phyloP scores from a whole-genome alignment of 2,797 vertebrate genomes.

The Eulemur coronatus region DNA sequence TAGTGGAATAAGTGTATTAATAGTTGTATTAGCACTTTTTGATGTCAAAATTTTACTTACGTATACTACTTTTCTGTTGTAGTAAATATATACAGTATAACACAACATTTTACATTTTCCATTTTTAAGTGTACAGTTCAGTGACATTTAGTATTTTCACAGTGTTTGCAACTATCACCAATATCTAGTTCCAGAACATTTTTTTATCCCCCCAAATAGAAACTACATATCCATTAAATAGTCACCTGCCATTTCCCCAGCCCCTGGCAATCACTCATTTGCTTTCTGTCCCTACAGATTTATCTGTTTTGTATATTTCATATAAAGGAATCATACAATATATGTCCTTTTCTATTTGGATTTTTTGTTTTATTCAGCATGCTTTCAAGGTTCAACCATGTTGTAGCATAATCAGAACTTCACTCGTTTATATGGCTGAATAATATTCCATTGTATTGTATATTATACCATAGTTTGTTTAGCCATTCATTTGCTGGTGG shows the following conservation, averaged over 20 bases:
- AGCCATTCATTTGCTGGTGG: not conserved
- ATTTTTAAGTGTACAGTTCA: not conserved
- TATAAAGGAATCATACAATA: not conserved
- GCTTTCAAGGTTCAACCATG: not conserved
- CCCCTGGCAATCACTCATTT: not conserved
- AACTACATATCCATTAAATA: not conserved
- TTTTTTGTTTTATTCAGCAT: not conserved
- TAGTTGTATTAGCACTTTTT: not conserved
- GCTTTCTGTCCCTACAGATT: not conserved
- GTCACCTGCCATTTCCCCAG: not conserved
- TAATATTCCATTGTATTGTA: not conserved
- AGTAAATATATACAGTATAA: not conserved
- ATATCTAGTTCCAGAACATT: not conserved
- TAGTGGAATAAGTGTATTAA: not conserved
- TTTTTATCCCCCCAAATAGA: not conserved
- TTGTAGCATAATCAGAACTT: not conserved
- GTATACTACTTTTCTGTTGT: not conserved
- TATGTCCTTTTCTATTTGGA: not conserved
- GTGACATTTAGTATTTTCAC: not conserved
- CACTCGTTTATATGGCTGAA: not conserved
- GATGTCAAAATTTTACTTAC: not conserved
- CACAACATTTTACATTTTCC: not conserved
- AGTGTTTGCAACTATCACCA: not conserved
- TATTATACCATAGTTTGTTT: not conserved
- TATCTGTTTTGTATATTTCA: not conserved